Evolutionary conservation across 2,113 vertebrate species (phyloP).

Genomic region (Cyprinodon variegatus): DNA sequence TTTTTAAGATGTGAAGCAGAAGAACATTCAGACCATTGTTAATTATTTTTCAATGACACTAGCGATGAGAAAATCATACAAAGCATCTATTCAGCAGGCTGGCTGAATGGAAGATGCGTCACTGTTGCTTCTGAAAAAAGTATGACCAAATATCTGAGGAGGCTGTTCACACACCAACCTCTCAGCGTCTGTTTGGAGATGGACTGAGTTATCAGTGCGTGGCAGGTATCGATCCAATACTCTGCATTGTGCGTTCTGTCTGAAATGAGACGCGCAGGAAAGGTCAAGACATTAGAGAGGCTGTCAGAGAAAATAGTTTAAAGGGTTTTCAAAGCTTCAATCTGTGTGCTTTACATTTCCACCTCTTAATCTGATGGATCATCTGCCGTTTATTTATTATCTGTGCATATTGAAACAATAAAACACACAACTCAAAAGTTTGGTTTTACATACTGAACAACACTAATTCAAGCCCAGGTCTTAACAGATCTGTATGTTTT

Average conservation of each 20-base stretch:
- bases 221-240: constrained; percentile 21
- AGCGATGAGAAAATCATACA: background rate
- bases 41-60: constrained; percentile 1
- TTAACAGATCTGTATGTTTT: background rate
- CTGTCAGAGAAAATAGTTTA: background rate
- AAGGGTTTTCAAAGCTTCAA: constrained; percentile 7
- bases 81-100: constrained; percentile 2
- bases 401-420: background rate
- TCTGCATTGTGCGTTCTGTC: constrained; percentile 3
- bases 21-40: constrained; percentile 7
- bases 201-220: background rate
- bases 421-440: background rate
- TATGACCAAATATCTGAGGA: background rate
- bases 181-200: background rate
- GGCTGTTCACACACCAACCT: constrained; percentile 2
- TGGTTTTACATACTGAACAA: background rate
- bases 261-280: background rate
- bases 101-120: constrained; percentile 11
- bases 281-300: constrained; percentile 1
- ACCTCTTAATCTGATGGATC: background rate
- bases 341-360: too few species aligned
- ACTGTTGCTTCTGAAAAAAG: background rate
- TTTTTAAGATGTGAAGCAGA: background rate
- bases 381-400: background rate
- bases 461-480: background rate